Conservation (phyloP, 2,113 vertebrate genomes). For the Anarhynchus alexandrinus region DNA sequence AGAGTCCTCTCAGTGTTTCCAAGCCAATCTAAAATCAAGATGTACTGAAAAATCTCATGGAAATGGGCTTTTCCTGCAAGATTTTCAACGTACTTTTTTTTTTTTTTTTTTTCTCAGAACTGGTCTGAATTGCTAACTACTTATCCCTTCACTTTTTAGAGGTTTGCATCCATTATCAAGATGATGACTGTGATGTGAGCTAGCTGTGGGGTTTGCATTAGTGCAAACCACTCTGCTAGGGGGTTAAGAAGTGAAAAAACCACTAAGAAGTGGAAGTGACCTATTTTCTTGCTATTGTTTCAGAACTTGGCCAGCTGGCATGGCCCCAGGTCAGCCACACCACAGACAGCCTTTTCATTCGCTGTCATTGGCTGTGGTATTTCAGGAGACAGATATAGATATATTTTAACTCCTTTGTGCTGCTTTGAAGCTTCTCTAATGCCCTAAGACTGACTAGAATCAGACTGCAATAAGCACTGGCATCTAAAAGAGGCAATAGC, state of each 20-base stretch:
- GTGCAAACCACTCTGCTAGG: neutral
- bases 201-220: neutral
- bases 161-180: neutral
- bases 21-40: neutral
- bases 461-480: neutral
- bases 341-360: neutral
- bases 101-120: neutral
- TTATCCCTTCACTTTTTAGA: neutral
- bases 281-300: slow-evolving; percentile 26
- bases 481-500: neutral
- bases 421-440: neutral
- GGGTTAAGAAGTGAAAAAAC: neutral
- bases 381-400: neutral
- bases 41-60: neutral
- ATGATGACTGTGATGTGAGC: neutral
- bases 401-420: neutral
- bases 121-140: neutral
- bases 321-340: slow-evolving; percentile 12
- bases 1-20: neutral
- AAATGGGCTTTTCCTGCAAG: neutral
- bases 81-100: neutral
- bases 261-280: neutral
- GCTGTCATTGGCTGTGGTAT: neutral
- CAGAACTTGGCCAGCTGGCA: slow-evolving; percentile 8
- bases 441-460: neutral